Base-by-base conservation (phyloP, 2,888 invertebrate genomes). In the Pyrochroa serraticornis region DNA sequence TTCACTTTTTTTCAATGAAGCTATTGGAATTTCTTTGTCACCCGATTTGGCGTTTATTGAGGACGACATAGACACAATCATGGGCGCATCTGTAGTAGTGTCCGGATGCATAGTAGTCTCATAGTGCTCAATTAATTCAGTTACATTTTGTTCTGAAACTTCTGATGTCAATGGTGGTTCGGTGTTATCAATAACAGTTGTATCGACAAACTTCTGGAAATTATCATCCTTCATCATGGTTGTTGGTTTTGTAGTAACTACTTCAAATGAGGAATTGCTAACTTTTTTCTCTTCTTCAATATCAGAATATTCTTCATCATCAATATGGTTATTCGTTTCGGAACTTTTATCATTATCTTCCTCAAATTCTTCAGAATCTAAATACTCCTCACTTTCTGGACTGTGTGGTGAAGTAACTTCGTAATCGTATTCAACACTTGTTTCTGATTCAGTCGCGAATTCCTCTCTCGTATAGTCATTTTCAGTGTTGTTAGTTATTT, bases 161-260 rank as follows among this genome's bases (percentile, higher is more conserved):
- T 36, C 22, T 5, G 22, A 22, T 3, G 22, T 22, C 22, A 22
- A n/a, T 36, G 49, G 65, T 55, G 41, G 52, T 44, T 53, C 49
- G 12, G 75, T 78, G 67, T 81, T 82, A 69, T 86, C 86, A 50
- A 86, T 84, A 7, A 81, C 79, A 9, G 81, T 79, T n/a, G 84
- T 83, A 68, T 86, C 86, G 9, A 83, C 79, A 74, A 86, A 86
- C 56, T 82, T 82, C 69, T 83, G 81, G 53, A 86, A 86, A 62
- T 85, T 84, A 66, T 84, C 83, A 65, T 85, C 83, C 71, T 83
- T 79, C 0, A 84, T 83, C 45, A 80, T 80, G 30, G 81, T 82
- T 51, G 80, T 79, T 8, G 83, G 81, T 74, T 84, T 84, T 81
- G 84, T 84, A 9, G 83, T 82, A 44, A 86, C 75, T 2, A 86